Conservation (phyloP, 1,140 invertebrate species). For the Dermatophagoides farinae region DNA sequence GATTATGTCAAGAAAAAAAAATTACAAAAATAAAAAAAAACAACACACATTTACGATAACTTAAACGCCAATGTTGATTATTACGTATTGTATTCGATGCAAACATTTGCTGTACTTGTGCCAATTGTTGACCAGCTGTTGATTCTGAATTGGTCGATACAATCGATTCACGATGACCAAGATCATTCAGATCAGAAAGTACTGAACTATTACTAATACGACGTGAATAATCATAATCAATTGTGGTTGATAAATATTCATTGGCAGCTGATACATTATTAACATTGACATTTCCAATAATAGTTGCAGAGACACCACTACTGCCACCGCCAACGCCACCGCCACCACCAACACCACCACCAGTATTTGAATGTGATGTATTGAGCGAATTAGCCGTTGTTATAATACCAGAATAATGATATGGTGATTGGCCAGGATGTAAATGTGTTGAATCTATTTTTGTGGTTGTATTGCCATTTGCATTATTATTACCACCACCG, state of each 20-base stretch:
- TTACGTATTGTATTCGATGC: constrained; percentile 5
- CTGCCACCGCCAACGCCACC: not conserved
- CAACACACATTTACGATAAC: constrained; percentile 21
- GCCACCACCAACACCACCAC: not conserved
- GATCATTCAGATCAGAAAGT: constrained; percentile 22
- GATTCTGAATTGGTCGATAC: constrained; percentile 13
- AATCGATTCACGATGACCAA: constrained; percentile 21
- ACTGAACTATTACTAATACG: constrained; percentile 29
- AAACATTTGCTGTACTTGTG: constrained; percentile 16
- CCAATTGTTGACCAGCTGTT: constrained; percentile 11
- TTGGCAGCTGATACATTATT: not conserved
- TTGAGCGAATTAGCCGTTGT: not conserved
- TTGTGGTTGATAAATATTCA: not conserved
- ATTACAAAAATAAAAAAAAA: not conserved
- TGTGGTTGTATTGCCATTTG: not conserved
- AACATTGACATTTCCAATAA: too few relatives aligned
- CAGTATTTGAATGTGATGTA: not conserved
- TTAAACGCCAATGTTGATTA: constrained; percentile 24
- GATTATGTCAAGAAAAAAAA: not conserved
- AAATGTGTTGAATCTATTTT: not conserved
- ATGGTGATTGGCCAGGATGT: not conserved
- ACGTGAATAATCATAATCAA: constrained; percentile 21
- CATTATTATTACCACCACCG: not conserved
- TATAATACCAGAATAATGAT: not conserved
- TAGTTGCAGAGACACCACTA: not conserved